Base-by-base conservation (phyloP, 2,888 invertebrate species). In the Odontocolon sp. region DNA sequence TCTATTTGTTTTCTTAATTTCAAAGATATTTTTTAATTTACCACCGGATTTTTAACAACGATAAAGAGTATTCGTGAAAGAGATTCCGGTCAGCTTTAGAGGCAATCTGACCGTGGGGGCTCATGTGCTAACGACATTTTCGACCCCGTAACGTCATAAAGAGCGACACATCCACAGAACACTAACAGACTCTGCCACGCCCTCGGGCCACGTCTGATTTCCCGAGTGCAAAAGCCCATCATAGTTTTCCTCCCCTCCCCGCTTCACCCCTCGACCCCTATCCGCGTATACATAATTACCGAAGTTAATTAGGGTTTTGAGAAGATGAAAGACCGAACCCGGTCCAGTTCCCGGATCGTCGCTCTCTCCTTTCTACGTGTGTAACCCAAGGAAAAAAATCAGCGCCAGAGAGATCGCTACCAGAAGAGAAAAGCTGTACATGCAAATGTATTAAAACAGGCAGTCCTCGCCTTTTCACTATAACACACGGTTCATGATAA, bases 231-330 rank as follows among this genome's bases (percentile, higher is more conserved):
- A 54, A 70, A 54, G 18, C 16, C 18, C 59, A 14, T 18, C 54
- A 21, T 3, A 36, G 8, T 50, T 26, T 14, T 14, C 21, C 8
- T 18, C 16, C 52, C 8, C n/a, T n/a, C n/a, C 14, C 40, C 16
- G 23, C 31, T 16, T 33, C 21, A n/a, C 16, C 70, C 18, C 18
- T 40, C 38, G 5, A 23, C 23, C 33, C 75, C 57, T 68, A 78
- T 71, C 69, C 74, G 70, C 67, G 61, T 78, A 79, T 81, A 81
- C 80, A 80, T 85, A 85, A 87, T 87, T 85, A 84, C 81, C 68
- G 77, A 83, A 84, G 83, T 86, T 84, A 87, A 86, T 87, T 86
- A 85, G 79, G 78, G 74, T 77, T 82, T 80, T 79, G 74, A 52
- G 76, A 54, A 85, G 82, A 84, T 86, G 80, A 86, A 85, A 87